A percentile compares a stretch with the other conserved stretches of the same genome.
These are phyloP conservation scores for Pentalonia nigronervosa DNA, from an alignment of 1,140 invertebrate species.

Conservation along the genomic window DNA sequence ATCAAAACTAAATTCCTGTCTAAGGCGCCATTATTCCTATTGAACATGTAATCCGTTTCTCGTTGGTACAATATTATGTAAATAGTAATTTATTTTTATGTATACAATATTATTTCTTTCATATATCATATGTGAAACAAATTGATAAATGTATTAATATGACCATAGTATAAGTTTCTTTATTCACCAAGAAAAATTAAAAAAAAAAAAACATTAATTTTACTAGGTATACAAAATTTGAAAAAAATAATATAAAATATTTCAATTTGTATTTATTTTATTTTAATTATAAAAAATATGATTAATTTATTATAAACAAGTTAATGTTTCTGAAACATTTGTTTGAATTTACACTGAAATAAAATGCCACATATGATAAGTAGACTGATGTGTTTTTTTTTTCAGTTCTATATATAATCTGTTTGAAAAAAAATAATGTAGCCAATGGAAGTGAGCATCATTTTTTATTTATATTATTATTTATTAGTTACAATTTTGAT, in stretches of 20 bases:
- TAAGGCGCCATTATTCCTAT: conserved; percentile 39
- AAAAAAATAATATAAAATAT: background rate
- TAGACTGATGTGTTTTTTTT: background rate
- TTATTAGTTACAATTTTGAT: background rate
- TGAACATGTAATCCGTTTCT: conserved; percentile 22
- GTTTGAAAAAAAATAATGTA: background rate
- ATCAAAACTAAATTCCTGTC: background rate
- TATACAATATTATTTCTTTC: background rate
- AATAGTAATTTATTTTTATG: background rate
- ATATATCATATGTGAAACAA: background rate
- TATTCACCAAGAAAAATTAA: background rate
- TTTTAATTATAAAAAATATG: background rate
- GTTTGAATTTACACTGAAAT: background rate
- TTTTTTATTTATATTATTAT: background rate
- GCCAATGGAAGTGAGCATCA: fast-evolving
- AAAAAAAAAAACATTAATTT: background rate
- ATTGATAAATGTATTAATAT: background rate
- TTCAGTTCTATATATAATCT: background rate
- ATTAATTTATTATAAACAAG: background rate
- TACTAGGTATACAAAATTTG: background rate
- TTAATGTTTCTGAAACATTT: background rate
- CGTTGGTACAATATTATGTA: background rate
- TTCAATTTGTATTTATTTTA: background rate
- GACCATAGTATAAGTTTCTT: background rate
- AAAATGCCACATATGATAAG: background rate